Evolutionary conservation across 2,888 invertebrate genomes (phyloP).

Genomic region (Drosophila kokeensis): DNA sequence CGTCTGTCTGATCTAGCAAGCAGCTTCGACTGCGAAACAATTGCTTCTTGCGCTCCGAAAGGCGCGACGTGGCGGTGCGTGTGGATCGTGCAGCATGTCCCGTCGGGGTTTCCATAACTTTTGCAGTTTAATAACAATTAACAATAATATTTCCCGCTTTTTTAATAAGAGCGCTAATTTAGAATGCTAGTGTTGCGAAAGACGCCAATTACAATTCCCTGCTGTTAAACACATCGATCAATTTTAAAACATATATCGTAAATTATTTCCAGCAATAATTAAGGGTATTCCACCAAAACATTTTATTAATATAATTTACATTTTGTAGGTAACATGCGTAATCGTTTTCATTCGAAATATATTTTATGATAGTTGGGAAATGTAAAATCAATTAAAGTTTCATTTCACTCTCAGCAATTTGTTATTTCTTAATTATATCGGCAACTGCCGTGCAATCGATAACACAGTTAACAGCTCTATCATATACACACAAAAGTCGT

Average conservation of each 20-base stretch:
- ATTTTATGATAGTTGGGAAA: background rate
- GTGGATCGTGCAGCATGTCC: slow-evolving; percentile 61
- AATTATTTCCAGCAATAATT: background rate
- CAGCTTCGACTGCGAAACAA: slow-evolving; percentile 85
- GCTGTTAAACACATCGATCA: background rate
- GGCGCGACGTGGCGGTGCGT: slow-evolving; percentile 86
- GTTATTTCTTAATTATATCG: background rate
- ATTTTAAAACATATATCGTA: background rate
- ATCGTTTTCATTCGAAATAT: background rate
- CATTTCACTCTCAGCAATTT: background rate
- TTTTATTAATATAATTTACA: background rate
- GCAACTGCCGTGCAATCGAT: slow-evolving; percentile 11
- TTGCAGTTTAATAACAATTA: slow-evolving; percentile 37
- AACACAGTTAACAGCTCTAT: slow-evolving; percentile 2
- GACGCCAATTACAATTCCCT: background rate
- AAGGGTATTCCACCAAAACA: background rate
- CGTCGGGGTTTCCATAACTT: slow-evolving; percentile 83
- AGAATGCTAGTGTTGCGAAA: slow-evolving; percentile 39
- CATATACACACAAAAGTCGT: slow-evolving; percentile 41
- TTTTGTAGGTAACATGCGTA: background rate
- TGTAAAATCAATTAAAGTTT: background rate
- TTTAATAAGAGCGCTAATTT: slow-evolving; percentile 54
- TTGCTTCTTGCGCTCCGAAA: slow-evolving; percentile 88
- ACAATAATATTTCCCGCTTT: slow-evolving; percentile 66
- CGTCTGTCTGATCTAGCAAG: slow-evolving; percentile 51